Conservation (phyloP, 2,113 vertebrate genomes). For the Gallinago jamesoni region DNA sequence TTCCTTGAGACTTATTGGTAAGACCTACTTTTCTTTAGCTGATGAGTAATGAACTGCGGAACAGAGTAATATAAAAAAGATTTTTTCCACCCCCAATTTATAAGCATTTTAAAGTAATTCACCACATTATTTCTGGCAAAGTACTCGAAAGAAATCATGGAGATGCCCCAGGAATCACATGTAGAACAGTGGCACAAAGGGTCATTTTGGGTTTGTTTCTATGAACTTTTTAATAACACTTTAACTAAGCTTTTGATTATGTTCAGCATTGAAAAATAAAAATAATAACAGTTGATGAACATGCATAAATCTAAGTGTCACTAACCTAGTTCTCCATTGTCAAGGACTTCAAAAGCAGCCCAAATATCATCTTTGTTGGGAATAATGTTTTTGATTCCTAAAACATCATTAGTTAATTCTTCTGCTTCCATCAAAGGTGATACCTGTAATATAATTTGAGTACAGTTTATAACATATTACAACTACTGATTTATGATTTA, state of each 20-base stretch:
- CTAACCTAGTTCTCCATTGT: constrained; percentile 94
- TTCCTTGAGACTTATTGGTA: neutral
- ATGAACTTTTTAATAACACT: neutral
- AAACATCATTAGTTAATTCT: constrained; percentile 83
- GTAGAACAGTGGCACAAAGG: neutral
- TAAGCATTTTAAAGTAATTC: neutral
- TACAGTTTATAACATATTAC: neutral
- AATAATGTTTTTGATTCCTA: constrained; percentile 84
- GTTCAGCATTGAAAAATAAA: neutral
- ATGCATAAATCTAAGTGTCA: neutral
- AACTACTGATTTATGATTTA: neutral
- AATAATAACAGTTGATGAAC: neutral
- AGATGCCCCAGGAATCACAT: neutral
- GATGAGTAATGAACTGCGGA: neutral
- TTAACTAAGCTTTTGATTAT: neutral
- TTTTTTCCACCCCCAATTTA: neutral
- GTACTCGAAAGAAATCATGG: neutral
- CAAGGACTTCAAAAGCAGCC: constrained; percentile 93
- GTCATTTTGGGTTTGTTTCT: neutral
- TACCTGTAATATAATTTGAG: constrained; percentile 74
- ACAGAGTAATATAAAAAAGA: neutral
- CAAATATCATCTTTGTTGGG: constrained; percentile 79
- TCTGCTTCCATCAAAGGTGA: constrained; percentile 88
- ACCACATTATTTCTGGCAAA: neutral
- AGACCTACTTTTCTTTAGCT: neutral